Evolutionary conservation across 2,888 invertebrate species (phyloP).

Genomic region (Acronicta psi): DNA sequence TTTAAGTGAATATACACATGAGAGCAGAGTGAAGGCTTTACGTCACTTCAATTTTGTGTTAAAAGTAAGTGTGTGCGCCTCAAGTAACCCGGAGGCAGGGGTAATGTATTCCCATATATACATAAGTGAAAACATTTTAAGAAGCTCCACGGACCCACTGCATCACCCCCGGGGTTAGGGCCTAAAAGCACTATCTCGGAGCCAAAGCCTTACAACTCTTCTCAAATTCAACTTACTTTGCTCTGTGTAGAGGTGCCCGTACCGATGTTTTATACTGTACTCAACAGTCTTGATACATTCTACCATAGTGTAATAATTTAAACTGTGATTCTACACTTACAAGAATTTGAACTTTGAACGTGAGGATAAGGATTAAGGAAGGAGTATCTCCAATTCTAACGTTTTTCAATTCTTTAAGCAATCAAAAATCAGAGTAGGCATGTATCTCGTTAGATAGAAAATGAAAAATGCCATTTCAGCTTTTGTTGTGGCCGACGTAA

Average conservation of each 20-base stretch:
- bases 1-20: conserved; percentile 84
- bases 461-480: too few relatives aligned
- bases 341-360: too few relatives aligned
- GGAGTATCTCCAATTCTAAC: too few relatives aligned
- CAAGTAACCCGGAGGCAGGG: conserved; percentile 85
- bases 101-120: conserved; percentile 89
- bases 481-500: too few relatives aligned
- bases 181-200: conserved; percentile 89
- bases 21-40: conserved; percentile 85
- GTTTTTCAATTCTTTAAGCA: too few relatives aligned
- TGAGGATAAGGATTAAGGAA: too few relatives aligned
- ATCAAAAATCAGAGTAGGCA: too few relatives aligned
- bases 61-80: conserved; percentile 86
- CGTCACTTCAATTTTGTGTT: conserved; percentile 88
- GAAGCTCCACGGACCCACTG: conserved; percentile 88
- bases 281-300: conserved; percentile 70
- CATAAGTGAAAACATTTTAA: conserved; percentile 89
- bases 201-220: conserved; percentile 89
- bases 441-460: too few relatives aligned
- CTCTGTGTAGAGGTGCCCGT: conserved; percentile 83
- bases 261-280: conserved; percentile 68
- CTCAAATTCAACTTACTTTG: conserved; percentile 89
- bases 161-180: conserved; percentile 89
- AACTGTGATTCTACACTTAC: too few relatives aligned
- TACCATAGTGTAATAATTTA: too few relatives aligned